Evolutionary conservation across 2,113 vertebrate genomes (phyloP).

Genomic region (Euleptes europaea): DNA sequence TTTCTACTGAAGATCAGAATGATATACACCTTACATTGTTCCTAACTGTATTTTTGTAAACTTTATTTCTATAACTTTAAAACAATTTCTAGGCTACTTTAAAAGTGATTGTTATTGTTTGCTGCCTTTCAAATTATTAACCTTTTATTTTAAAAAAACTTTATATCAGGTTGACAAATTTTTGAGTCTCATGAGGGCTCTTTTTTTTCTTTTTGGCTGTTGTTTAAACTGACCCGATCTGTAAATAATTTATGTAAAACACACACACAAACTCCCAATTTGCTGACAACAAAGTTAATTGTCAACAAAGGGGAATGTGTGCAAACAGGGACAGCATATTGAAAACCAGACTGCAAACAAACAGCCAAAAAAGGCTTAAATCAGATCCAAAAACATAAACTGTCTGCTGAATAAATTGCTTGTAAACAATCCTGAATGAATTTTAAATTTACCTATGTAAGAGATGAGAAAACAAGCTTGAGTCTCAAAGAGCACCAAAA

Average conservation of each 20-base stretch:
- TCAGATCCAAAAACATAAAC: conserved; percentile 43
- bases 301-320: conserved; percentile 54
- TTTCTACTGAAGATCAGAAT: too few relatives aligned
- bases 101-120: not conserved
- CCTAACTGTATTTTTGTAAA: not conserved
- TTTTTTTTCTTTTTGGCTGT: conserved; percentile 27
- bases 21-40: not conserved
- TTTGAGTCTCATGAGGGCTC: conserved; percentile 4
- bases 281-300: conserved; percentile 59
- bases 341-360: conserved; percentile 57
- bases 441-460: not conserved
- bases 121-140: conserved; percentile 22
- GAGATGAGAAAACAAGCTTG: not conserved
- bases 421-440: conserved; percentile 46
- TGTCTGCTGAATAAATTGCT: conserved; percentile 43
- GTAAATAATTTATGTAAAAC: conserved; percentile 43
- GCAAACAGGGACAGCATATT: conserved; percentile 55
- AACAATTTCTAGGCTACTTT: not conserved
- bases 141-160: not conserved
- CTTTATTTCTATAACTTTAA: not conserved
- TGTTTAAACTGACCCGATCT: conserved; percentile 39
- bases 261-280: conserved; percentile 25
- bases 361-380: conserved; percentile 31
- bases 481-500: conserved; percentile 9
- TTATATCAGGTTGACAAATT: conserved; percentile 3